Evolutionary conservation across 2,888 invertebrate species (phyloP), one percentile per base, ranked within the genome.

Genomic region (Xestia c-nigrum): DNA sequence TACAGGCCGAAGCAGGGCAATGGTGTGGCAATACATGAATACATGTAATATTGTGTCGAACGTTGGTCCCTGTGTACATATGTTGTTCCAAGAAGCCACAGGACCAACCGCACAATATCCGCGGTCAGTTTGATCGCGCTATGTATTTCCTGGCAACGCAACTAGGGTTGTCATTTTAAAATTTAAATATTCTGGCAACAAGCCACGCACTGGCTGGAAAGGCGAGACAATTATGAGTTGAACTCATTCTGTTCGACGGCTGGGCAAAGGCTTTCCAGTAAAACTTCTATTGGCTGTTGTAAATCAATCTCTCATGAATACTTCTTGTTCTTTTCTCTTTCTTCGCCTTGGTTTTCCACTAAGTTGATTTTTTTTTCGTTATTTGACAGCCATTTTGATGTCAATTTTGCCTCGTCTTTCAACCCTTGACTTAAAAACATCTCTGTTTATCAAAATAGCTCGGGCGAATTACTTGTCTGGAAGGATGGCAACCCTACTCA

Each of bases 91-190:
- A 79, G 85, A 73, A 77, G 73, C 74, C 82, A 38, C 74, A 73
- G 61, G 47, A 71, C 59, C 19, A n/a, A 67, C 74, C 78, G 67
- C 72, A 79, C 73, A 50, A 79, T 85, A 85, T 69, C 73, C 71
- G 79, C 73, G 85, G 85, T 85, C 67, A 79, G 66, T 69, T 64
- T 19, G 75, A 72, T 55, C 76, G 43, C 84, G 43, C 63, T n/a
- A 72, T 74, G 61, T 61, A 64, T 76, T 80, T 84, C 72, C 80
- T 83, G 84, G 71, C 68, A 63, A 38, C 38, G 19, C 59, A 19
- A 19, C 31, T 38, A 61, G 19, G 59, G 59, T 59, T 31, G 9
- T 3, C 61, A 61, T 31, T 59, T 55, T 12, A 5, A 55, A n/a
- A n/a, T 55, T 31, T 24, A 10, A 0, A 16, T 9, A 61, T 61